Percentiles rank a stretch among this genome's conserved stretches.
These are phyloP conservation scores for Melinopterus prodromus DNA, from an alignment of 2,888 invertebrate genomes.

Conservation along the genomic window DNA sequence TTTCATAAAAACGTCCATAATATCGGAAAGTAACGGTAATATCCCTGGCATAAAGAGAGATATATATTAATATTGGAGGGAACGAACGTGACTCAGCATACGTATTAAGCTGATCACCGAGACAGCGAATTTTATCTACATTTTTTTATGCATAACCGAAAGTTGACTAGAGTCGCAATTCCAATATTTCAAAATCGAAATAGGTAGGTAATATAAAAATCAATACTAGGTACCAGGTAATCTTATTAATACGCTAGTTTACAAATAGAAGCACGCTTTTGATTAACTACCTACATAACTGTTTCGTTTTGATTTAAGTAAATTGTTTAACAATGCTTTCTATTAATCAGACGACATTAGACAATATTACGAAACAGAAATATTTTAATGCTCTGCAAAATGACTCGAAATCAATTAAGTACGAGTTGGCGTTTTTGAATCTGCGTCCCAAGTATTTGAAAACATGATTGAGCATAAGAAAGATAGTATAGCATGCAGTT, in stretches of 20 bases:
- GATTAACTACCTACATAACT: no score
- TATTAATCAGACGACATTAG: no score
- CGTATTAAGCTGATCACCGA: slow-evolving; percentile 32
- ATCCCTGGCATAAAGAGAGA: slow-evolving; percentile 21
- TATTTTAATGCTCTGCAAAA: no score
- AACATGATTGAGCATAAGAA: no score
- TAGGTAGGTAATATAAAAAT: background rate
- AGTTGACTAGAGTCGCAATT: no score
- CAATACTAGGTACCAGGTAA: background rate
- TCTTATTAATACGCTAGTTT: background rate
- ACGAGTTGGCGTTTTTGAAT: no score
- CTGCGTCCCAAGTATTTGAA: no score
- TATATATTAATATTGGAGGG: slow-evolving; percentile 34
- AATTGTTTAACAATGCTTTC: no score
- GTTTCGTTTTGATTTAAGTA: no score
- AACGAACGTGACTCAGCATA: slow-evolving; percentile 33
- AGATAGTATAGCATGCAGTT: no score
- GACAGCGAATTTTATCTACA: background rate
- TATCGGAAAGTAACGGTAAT: slow-evolving; percentile 18
- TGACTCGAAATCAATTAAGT: no score
- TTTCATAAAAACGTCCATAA: slow-evolving; percentile 22
- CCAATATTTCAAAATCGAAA: background rate
- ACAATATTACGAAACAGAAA: no score
- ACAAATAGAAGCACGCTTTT: background rate
- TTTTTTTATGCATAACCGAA: background rate